A percentile compares a stretch with the other conserved stretches of the same genome.
Evolutionary conservation across 2,888 invertebrate genomes (phyloP).

Genomic region (Ramazzottius varieornatus): DNA sequence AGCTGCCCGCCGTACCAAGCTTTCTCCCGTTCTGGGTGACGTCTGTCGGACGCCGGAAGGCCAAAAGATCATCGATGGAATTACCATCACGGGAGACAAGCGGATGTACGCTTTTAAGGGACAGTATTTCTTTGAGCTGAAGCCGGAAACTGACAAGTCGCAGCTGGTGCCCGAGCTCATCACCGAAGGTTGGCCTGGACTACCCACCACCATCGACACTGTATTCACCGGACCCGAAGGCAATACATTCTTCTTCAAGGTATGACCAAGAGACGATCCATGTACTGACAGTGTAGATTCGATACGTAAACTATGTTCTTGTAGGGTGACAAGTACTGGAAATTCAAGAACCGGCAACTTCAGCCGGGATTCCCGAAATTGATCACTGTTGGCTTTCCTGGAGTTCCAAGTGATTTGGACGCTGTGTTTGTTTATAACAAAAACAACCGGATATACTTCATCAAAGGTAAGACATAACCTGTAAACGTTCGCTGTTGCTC

Average conservation of each 20-base stretch:
- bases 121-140: neutral
- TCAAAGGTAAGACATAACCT: neutral
- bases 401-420: neutral
- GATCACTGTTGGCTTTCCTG: neutral
- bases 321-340: neutral
- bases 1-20: neutral
- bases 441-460: neutral
- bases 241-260: neutral
- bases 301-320: neutral
- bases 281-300: neutral
- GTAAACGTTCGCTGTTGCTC: neutral
- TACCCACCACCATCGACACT: neutral
- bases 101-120: neutral
- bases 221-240: slow-evolving; percentile 2
- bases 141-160: neutral
- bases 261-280: neutral
- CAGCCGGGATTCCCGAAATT: neutral
- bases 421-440: neutral
- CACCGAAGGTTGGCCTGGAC: neutral
- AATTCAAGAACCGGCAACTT: neutral
- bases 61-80: neutral
- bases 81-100: neutral
- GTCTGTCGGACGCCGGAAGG: neutral
- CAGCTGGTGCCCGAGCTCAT: neutral
- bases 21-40: neutral